Conservation (phyloP, 2,113 vertebrate genomes). For the Hippocampus mohnikei region DNA sequence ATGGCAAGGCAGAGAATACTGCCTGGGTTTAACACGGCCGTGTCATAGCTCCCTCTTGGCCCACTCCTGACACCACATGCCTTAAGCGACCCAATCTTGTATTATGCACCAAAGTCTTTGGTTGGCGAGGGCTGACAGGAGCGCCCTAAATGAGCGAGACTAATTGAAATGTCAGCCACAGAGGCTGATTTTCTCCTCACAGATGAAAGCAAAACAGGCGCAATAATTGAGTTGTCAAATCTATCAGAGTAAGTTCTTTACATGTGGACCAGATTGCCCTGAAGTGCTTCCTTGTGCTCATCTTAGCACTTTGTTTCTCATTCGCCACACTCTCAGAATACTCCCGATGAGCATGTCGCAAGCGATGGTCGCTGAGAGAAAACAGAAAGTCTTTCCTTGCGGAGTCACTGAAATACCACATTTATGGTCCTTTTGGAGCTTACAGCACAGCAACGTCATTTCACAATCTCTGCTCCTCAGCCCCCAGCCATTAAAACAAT, state of each 20-base stretch:
- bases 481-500: constrained; percentile 19
- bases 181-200: constrained; percentile 44
- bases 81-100: constrained; percentile 39
- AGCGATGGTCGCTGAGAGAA: constrained; percentile 26
- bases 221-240: constrained; percentile 67
- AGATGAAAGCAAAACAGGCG: constrained; percentile 50
- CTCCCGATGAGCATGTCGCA: constrained; percentile 29
- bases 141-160: constrained; percentile 31
- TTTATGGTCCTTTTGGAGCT: constrained; percentile 31
- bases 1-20: constrained; percentile 5
- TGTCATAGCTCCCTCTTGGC: constrained; percentile 14
- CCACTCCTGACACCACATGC: constrained; percentile 5
- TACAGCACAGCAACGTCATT: not conserved
- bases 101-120: constrained; percentile 26
- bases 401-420: constrained; percentile 9
- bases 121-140: constrained; percentile 35
- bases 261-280: constrained; percentile 29
- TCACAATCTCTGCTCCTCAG: not conserved
- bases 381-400: constrained; percentile 31
- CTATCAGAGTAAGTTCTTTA: constrained; percentile 49
- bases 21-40: constrained; percentile 28
- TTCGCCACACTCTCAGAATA: constrained; percentile 44
- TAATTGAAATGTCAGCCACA: constrained; percentile 66
- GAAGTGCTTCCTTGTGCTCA: constrained; percentile 40
- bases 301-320: constrained; percentile 51